phyloP scores from a whole-genome alignment of 2,113 vertebrate species.

The Tachuris rubrigastra region DNA sequence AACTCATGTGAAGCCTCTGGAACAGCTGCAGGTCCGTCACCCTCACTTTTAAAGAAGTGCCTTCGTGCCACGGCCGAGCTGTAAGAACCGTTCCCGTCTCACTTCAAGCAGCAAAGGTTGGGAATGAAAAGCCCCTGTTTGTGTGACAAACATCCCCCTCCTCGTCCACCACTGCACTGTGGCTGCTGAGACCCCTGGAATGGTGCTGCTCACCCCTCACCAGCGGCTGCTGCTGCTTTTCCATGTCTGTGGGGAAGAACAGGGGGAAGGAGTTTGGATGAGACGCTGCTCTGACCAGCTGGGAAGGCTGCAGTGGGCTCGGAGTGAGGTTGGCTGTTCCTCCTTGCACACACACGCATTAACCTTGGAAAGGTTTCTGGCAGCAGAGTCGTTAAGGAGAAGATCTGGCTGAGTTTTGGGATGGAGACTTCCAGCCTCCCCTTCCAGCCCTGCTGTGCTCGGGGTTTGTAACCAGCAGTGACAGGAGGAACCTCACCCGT shows the following conservation, averaged over 20 bases:
- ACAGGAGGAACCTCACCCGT: background rate
- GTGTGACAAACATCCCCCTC: background rate
- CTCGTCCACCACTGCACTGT: background rate
- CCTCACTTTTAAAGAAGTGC: background rate
- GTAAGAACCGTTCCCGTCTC: background rate
- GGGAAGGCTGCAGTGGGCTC: background rate
- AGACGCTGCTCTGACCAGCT: background rate
- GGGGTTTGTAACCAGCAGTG: background rate
- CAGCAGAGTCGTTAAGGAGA: background rate
- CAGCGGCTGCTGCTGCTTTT: background rate
- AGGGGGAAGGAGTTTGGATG: background rate
- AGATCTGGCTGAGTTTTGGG: background rate
- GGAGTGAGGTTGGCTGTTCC: background rate
- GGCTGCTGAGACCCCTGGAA: accelerated
- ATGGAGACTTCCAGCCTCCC: background rate
- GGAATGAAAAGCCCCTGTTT: background rate
- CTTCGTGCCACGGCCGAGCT: background rate
- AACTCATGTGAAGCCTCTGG: background rate
- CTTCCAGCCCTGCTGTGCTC: background rate
- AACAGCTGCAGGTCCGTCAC: background rate
- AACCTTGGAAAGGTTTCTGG: background rate
- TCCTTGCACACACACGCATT: background rate
- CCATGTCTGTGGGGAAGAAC: background rate
- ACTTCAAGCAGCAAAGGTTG: background rate
- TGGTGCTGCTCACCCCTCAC: background rate